Percentiles rank a stretch among this genome's conserved stretches.
Evolutionary conservation across 2,113 vertebrate species (phyloP).

Genomic region (Cyrtonyx montezumae): DNA sequence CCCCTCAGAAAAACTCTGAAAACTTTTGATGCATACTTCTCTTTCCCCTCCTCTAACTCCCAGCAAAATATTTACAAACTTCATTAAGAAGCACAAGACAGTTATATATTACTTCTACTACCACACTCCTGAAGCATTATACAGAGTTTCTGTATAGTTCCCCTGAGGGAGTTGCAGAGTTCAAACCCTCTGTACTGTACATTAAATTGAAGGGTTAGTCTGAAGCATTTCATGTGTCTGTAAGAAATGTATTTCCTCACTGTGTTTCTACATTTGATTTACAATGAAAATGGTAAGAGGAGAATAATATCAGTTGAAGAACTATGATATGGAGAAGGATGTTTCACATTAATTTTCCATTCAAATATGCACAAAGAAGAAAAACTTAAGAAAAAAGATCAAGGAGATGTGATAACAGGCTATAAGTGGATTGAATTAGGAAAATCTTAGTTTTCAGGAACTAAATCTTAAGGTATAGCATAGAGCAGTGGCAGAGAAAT

Average conservation of each 20-base stretch:
- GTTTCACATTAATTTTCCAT: slow-evolving; percentile 3
- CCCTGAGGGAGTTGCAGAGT: background rate
- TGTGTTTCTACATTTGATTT: background rate
- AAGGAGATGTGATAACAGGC: background rate
- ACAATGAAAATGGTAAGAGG: background rate
- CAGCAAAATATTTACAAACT: background rate
- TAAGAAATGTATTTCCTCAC: background rate
- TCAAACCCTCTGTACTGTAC: background rate
- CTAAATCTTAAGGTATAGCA: slow-evolving; percentile 2
- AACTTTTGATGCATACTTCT: background rate
- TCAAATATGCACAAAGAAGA: background rate
- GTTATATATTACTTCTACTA: background rate
- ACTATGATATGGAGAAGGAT: background rate
- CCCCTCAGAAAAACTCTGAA: background rate
- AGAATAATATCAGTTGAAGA: background rate
- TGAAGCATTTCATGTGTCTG: background rate
- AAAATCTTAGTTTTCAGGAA: slow-evolving; percentile 1
- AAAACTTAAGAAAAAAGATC: background rate
- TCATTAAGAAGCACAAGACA: background rate
- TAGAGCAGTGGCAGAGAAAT: background rate
- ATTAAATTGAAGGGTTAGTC: slow-evolving; percentile 1
- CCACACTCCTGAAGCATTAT: background rate
- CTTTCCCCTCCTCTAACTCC: rapidly evolving
- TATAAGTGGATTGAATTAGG: background rate
- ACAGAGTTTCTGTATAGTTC: background rate